Conservation (phyloP, 2,888 invertebrate genomes). For the Ormyrus rosae region DNA sequence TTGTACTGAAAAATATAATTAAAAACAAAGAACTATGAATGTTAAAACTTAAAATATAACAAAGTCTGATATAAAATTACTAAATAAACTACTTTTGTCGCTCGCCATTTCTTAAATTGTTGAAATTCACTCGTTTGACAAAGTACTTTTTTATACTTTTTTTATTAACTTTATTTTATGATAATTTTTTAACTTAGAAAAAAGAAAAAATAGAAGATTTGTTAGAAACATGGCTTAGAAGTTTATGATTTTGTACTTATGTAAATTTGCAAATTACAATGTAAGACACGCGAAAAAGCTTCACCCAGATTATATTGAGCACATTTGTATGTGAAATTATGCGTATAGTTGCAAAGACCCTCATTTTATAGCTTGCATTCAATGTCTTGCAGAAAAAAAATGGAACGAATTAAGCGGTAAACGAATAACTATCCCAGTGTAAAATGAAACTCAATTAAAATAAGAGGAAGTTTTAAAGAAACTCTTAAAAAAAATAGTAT, state of each 20-base stretch:
- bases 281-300: constrained; percentile 21
- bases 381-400: constrained; percentile 23
- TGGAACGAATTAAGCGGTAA: not conserved
- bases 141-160: constrained; percentile 48
- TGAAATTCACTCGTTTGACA: constrained; percentile 23
- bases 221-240: not conserved
- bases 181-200: constrained; percentile 23
- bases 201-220: constrained; percentile 13
- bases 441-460: constrained; percentile 2
- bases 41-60: too few species aligned
- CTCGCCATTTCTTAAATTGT: constrained; percentile 3
- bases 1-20: too few species aligned
- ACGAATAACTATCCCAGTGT: constrained; percentile 15
- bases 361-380: constrained; percentile 54
- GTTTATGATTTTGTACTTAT: constrained; percentile 51
- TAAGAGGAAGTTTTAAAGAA: constrained; percentile 6
- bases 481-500: constrained; percentile 37
- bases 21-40: too few species aligned
- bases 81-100: constrained; percentile 10
- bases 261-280: constrained; percentile 42
- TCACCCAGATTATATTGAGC: constrained; percentile 25
- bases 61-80: not conserved
- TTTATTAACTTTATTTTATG: constrained; percentile 27
- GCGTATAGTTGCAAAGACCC: constrained; percentile 29
- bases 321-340: constrained; percentile 44